These are phyloP conservation scores for Cosmopolites sordidus DNA, from an alignment of 2,888 invertebrate genomes.

Conservation along the genomic window DNA sequence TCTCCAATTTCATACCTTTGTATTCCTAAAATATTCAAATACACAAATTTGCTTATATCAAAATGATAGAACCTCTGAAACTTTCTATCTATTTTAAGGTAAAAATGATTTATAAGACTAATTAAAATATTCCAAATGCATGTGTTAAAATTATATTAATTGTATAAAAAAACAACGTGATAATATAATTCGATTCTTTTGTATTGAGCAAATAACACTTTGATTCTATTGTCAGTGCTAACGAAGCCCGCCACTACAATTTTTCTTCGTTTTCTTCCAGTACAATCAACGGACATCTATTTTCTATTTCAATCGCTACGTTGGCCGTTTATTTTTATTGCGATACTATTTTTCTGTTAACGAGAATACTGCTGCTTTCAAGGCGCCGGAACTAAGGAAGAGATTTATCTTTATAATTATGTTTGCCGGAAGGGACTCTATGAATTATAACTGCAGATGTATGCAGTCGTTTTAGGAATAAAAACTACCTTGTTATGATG, in stretches of 20 bases:
- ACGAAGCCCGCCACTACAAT: neutral
- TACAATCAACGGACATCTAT: neutral
- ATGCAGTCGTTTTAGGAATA: neutral
- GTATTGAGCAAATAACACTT: no score
- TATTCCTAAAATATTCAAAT: no score
- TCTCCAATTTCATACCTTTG: no score
- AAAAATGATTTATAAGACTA: no score
- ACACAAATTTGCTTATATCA: no score
- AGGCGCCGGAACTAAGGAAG: neutral
- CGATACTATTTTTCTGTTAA: neutral
- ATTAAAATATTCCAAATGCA: no score
- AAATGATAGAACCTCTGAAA: no score
- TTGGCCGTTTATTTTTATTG: neutral
- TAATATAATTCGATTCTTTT: no score
- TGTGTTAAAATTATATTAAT: no score
- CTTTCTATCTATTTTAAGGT: no score
- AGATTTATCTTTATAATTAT: neutral
- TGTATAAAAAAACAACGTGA: no score
- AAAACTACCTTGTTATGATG: no score
- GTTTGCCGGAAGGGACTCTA: neutral
- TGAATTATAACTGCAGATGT: neutral
- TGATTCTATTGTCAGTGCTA: neutral
- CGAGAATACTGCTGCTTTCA: neutral
- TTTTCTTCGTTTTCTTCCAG: neutral
- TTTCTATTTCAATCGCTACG: neutral